Evolutionary conservation across 2,888 invertebrate species (phyloP).

Genomic region (Brassicogethes aeneus): DNA sequence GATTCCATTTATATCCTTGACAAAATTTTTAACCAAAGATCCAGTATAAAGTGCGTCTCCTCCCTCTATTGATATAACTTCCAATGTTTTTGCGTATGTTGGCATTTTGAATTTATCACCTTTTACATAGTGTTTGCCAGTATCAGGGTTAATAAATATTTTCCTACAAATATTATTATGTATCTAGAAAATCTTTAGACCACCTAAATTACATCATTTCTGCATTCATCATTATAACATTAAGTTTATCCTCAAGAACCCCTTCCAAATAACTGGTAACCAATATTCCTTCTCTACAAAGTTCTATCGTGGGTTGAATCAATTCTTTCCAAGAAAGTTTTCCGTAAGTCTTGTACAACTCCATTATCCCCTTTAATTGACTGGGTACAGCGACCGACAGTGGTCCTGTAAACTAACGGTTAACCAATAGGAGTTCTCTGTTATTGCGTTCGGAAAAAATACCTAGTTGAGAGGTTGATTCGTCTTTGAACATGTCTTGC

Average conservation of each 20-base stretch:
- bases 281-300: conserved; percentile 59
- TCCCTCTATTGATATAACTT: conserved; percentile 45
- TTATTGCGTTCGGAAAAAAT: background rate
- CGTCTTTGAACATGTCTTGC: conserved; percentile 53
- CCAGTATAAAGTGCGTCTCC: conserved; percentile 51
- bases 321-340: conserved; percentile 65
- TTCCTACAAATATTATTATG: background rate
- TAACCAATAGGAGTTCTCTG: background rate
- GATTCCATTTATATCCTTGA: conserved; percentile 55
- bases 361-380: conserved; percentile 74
- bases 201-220: too few species aligned
- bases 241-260: too few species aligned
- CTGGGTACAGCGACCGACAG: conserved; percentile 67
- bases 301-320: conserved; percentile 64
- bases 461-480: background rate
- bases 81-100: conserved; percentile 53
- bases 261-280: conserved; percentile 57
- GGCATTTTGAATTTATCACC: conserved; percentile 58
- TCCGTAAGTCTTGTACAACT: conserved; percentile 62
- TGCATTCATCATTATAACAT: too few species aligned
- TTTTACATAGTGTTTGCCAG: conserved; percentile 49
- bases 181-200: too few species aligned
- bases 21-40: conserved; percentile 38
- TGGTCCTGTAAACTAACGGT: background rate
- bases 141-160: conserved; percentile 52